Evolutionary conservation across 2,888 invertebrate species (phyloP), one percentile per base, ranked within the genome.

Genomic region (Lumbricus terrestris): DNA sequence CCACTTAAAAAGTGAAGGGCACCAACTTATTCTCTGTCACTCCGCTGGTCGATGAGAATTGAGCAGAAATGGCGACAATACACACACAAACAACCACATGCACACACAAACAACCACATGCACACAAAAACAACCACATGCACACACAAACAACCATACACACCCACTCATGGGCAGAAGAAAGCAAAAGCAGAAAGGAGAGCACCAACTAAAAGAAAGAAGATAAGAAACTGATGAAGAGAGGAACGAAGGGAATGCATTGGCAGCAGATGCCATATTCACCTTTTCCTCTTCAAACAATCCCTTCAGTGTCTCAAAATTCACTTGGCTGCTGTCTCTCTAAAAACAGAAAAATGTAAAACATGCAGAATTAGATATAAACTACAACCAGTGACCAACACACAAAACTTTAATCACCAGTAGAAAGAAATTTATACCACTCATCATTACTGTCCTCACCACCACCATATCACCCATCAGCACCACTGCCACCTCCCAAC

Each of bases 221-320:
- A 42, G 18, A 2, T 3, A 5, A 54, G 54, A 69, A 35, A 85
- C 85, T 35, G 85, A 29, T 34, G 3, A 4, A 85, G 85, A 35
- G 29, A 85, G 1, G 3, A n/a, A 89, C 29, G 89, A 34, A 69
- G 20, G 29, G 33, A 89, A 16, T n/a, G 18, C 6, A 15, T 35
- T 13, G 15, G 69, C 23, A 35, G 33, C 5, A 29, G 6, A n/a
- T 40, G 33, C 11, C 16, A 16, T 33, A n/a, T 89, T 82, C 37
- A 90, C 91, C 89, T 90, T 90, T 88, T 91, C 92, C 37, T 90
- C 89, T 15, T 91, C 91, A 90, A 90, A 91, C 23, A 90, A 90
- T n/a, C 23, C 82, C 40, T 91, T 92, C 47, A 92, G 90, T 38
- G 34, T 89, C 40, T 88, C 54, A 88, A 89, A 91, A 83, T 91